Percentiles rank a stretch among this genome's conserved stretches.
Evolutionary conservation across 2,113 vertebrate species (phyloP).

Genomic region (Peromyscus californicus): DNA sequence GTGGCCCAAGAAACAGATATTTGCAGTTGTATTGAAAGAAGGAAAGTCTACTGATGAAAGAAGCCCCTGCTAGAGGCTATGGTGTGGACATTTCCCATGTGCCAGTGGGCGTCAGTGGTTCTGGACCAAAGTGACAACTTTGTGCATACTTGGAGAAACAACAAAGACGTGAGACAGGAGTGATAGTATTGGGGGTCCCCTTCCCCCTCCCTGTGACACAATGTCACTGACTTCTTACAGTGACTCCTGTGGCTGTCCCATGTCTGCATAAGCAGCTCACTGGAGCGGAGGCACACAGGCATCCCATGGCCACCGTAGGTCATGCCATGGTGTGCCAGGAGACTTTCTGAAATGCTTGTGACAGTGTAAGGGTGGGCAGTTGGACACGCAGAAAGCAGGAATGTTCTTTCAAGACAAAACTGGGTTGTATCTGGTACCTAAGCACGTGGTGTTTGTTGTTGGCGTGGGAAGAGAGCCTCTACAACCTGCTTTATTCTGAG

Average conservation of each 20-base stretch:
- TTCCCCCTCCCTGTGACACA: neutral
- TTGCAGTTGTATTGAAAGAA: neutral
- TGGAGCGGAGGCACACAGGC: too few relatives aligned
- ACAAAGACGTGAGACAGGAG: neutral
- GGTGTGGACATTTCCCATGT: neutral
- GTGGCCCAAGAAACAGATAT: neutral
- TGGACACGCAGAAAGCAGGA: neutral
- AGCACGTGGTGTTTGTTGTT: neutral
- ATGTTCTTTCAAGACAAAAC: neutral
- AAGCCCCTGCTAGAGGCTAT: neutral
- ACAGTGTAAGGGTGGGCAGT: neutral
- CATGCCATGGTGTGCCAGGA: neutral
- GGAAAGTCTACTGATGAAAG: neutral
- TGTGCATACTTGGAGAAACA: neutral
- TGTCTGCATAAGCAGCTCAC: too few relatives aligned
- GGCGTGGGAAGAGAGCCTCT: neutral
- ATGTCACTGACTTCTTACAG: neutral
- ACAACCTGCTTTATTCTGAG: neutral
- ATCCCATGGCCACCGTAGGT: neutral
- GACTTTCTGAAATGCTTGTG: neutral
- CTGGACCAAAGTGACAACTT: neutral
- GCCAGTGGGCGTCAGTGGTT: neutral
- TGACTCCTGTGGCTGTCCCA: neutral
- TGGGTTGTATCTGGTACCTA: neutral
- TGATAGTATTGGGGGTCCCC: neutral